Percentiles rank a stretch among this genome's conserved stretches.
Evolutionary conservation across 2,888 invertebrate genomes (phyloP).

Genomic region (Sphecodes monilicornis): DNA sequence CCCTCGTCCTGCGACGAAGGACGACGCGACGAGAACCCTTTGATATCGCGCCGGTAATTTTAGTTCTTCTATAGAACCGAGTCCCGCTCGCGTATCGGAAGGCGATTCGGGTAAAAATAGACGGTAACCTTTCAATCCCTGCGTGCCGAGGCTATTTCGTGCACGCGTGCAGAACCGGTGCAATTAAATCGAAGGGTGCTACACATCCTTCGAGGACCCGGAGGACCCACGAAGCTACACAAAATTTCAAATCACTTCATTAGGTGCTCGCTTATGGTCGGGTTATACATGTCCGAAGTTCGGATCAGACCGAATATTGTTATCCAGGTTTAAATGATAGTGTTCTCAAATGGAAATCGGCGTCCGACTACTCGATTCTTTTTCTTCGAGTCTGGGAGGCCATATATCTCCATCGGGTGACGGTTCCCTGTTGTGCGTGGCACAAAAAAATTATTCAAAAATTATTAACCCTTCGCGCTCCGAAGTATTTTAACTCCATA

Average conservation of each 20-base stretch:
- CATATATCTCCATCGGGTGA: too few species aligned
- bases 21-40: constrained; percentile 11
- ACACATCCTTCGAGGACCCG: not conserved
- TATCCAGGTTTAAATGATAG: too few species aligned
- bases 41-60: constrained; percentile 46
- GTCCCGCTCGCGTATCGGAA: constrained; percentile 9
- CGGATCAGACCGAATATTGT: too few species aligned
- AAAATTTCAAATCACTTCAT: not conserved
- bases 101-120: constrained; percentile 44
- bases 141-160: constrained; percentile 9
- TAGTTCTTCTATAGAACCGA: constrained; percentile 13
- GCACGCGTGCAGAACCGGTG: not conserved
- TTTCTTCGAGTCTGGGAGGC: too few species aligned
- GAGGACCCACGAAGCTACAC: not conserved
- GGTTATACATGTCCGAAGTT: too few species aligned
- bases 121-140: constrained; percentile 45
- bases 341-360: too few species aligned
- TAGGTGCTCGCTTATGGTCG: not conserved
- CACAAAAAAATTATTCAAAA: too few species aligned
- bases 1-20: not conserved
- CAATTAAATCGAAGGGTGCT: not conserved
- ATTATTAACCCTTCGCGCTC: too few species aligned
- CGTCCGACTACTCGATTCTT: too few species aligned
- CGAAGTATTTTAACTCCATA: too few species aligned
- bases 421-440: too few species aligned